These are phyloP conservation scores for Dendroctonus valens DNA, from an alignment of 1,140 invertebrate genomes.

Conservation along the genomic window DNA sequence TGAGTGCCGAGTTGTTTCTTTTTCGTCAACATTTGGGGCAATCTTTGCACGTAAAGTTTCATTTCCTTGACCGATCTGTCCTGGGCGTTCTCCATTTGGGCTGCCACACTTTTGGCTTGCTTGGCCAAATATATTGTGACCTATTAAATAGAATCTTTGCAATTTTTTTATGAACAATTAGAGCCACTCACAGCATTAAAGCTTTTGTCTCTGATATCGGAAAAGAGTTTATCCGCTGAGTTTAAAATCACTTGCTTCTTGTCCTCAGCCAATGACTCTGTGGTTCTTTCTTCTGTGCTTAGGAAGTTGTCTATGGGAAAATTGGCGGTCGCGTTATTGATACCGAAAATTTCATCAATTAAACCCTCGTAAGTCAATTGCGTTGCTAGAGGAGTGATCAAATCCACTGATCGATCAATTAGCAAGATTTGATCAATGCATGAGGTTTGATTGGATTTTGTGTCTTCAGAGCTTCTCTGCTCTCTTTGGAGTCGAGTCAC, in stretches of 20 bases:
- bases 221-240: constrained; percentile 86
- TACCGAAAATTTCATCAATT: constrained; percentile 86
- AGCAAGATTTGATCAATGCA: constrained; percentile 83
- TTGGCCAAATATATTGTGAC: constrained; percentile 80
- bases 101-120: constrained; percentile 84
- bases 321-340: constrained; percentile 68
- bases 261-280: constrained; percentile 62
- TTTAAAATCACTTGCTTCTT: constrained; percentile 85
- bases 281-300: constrained; percentile 62
- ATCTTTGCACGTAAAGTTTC: constrained; percentile 86
- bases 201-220: constrained; percentile 89
- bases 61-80: constrained; percentile 91
- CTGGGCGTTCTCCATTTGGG: constrained; percentile 83
- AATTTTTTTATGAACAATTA: neutral
- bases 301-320: constrained; percentile 84
- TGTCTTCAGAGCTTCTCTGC: constrained; percentile 52
- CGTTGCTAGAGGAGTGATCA: constrained; percentile 87
- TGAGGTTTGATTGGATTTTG: constrained; percentile 50
- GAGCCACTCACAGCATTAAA: constrained; percentile 71
- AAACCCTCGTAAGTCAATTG: constrained; percentile 96
- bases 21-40: constrained; percentile 85
- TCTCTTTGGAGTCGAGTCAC: constrained; percentile 75
- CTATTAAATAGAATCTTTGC: constrained; percentile 40
- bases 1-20: constrained; percentile 80
- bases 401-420: constrained; percentile 75